Evolutionary conservation across 2,797 vertebrate genomes (phyloP).

Genomic region (Aratinga solstitialis): DNA sequence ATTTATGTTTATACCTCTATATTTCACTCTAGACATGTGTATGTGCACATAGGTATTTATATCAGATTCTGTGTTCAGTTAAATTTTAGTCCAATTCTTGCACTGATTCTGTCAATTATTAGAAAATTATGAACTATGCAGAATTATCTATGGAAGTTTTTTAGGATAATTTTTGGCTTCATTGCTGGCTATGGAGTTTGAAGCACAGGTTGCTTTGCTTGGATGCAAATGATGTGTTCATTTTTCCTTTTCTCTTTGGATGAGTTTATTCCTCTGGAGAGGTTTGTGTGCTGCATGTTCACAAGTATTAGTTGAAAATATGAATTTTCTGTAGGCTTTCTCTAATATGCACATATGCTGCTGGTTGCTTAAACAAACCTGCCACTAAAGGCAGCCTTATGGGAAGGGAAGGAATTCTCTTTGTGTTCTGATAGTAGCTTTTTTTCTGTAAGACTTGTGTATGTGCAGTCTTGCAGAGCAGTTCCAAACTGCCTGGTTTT

Average conservation of each 20-base stretch:
- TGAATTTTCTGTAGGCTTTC: background rate
- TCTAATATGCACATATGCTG: fast-evolving
- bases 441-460: background rate
- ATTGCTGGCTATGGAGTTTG: background rate
- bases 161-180: background rate
- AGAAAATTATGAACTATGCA: background rate
- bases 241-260: background rate
- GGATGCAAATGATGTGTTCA: fast-evolving
- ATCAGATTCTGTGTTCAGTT: background rate
- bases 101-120: background rate
- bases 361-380: background rate
- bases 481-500: background rate
- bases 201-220: background rate
- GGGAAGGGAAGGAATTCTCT: background rate
- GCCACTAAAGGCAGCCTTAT: background rate
- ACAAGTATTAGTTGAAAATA: background rate
- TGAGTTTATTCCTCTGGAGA: background rate
- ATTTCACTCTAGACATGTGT: fast-evolving
- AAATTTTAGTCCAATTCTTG: background rate
- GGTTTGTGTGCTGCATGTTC: background rate
- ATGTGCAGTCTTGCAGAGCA: background rate
- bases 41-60: fast-evolving
- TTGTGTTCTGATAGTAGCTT: background rate
- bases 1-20: background rate
- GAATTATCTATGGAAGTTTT: background rate